Base-by-base conservation (phyloP, 2,797 vertebrate genomes). In the Rhinogobio ventralis region DNA sequence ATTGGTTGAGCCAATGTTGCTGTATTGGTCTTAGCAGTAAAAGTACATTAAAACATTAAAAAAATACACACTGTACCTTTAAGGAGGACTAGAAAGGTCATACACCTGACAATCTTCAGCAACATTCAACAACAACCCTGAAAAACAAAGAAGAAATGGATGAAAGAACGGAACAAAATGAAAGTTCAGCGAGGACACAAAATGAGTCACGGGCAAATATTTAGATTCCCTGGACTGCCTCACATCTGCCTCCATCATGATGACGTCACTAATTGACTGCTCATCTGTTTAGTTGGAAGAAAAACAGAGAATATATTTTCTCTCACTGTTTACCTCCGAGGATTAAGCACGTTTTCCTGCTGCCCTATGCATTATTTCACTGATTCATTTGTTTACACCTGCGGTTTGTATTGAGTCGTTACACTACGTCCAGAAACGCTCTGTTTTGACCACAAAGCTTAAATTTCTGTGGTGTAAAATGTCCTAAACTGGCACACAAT, bases 151-250 rank as follows among this genome's bases (percentile, higher is more conserved):
- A 68, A 75, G 68, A 75, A 42, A 69, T 60, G 76, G 25, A 71
- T 42, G 66, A 75, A 36, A 46, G 23, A 72, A 49, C 3, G n/a
- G 55, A 72, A 46, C 4, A 14, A 68, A 75, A 67, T 28, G 15
- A 79, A 81, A 75, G 84, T 62, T 57, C 33, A 23, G 7, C 1
- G 46, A 82, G 49, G 45, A 86, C 57, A 33, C n/a, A 8, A 42
- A 75, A 67, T 84, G 72, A 87, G 81, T 87, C 86, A 86, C 20
- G 23, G 28, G 20, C 62, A 87, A 89, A 87, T 87, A 84, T 87
- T 89, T 86, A 67, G 42, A 78, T 84, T 82, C 30, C 60, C 55
- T 79, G 23, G 45, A 71, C 51, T 53, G 3, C 25, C 39, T 64
- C 81, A n/a, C 69, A 76, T 66, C 45, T 53, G 62, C 55, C 51